Base-by-base conservation (phyloP, 2,888 invertebrate genomes). In the Callyntrura sp. region DNA sequence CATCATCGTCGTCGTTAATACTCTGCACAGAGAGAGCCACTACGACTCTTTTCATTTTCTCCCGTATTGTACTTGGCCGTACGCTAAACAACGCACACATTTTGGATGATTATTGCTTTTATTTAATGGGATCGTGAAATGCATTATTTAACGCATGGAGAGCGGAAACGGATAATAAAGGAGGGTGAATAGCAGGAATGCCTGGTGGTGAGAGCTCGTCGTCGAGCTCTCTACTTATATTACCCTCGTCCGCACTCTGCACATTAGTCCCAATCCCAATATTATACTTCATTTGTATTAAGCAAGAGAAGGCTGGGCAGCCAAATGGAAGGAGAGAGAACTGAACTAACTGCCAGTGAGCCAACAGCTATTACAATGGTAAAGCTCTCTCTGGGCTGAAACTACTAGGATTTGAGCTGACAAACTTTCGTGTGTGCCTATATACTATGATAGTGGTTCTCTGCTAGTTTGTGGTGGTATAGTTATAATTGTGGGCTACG, bases 141-240 rank as follows among this genome's bases (percentile, higher is more conserved):
- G 88, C 88, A 88, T 88, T 88, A 88, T 88, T 88, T 88, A 88
- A 88, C 88, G 88, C 88, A 88, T 84, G 88, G 88, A 88, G 84
- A 88, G 88, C 88, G 88, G 88, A 88, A 88, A 84, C 88, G 88
- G 88, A 88, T 88, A 88, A 88, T 88, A 88, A 88, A 88, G 84
- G 88, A 84, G 78, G 88, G 84, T 78, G 88, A 84, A 78, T 84
- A 84, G 88, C 65, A 88, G 76, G 88, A 84, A 84, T 88, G 83
- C 88, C 84, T 88, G 88, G 83, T 88, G 88, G 83, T 88, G 83
- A 84, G 84, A 88, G 88, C 83, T 83, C 88, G 48, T 28, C 51
- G 60, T 51, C 51, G 35, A 81, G 81, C 81, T 60, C 60, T 43
- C 43, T 25, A 14, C 62, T 35, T 43, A 65, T 83, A 83, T 83